Evolutionary conservation across 2,113 vertebrate genomes (phyloP).

Genomic region (Laterallus jamaicensis): DNA sequence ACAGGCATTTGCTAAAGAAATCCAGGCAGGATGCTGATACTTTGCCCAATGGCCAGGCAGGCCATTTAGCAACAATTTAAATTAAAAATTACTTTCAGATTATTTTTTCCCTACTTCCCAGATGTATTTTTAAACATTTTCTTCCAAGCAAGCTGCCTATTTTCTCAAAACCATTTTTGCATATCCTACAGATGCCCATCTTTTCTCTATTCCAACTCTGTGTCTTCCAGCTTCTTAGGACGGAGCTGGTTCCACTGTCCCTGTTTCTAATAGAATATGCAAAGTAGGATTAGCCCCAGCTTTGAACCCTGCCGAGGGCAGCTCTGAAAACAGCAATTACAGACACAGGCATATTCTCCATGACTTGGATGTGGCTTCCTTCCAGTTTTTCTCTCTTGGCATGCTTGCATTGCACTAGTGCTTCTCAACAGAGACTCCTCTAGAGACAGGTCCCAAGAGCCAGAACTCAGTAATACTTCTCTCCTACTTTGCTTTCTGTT

Average conservation of each 20-base stretch:
- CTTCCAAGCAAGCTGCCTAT: background rate
- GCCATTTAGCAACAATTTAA: background rate
- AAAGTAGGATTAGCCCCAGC: conserved; percentile 2
- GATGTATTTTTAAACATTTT: background rate
- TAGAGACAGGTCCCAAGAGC: background rate
- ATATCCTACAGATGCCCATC: background rate
- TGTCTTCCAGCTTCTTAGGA: background rate
- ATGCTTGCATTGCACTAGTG: background rate
- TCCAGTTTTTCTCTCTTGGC: background rate
- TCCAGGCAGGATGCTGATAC: background rate
- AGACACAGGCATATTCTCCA: background rate
- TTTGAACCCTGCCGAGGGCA: background rate
- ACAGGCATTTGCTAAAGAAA: background rate
- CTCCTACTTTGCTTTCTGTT: background rate
- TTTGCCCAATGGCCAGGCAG: background rate
- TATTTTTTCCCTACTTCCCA: background rate
- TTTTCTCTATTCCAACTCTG: background rate
- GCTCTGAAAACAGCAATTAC: conserved; percentile 25
- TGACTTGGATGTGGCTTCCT: background rate
- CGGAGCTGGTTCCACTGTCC: background rate
- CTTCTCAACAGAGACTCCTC: background rate
- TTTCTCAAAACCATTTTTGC: background rate
- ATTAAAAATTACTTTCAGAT: background rate
- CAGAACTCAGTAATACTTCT: background rate
- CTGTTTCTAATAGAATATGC: background rate